Conservation (phyloP, 23 tunicate species). For the Ascidia mentula region DNA sequence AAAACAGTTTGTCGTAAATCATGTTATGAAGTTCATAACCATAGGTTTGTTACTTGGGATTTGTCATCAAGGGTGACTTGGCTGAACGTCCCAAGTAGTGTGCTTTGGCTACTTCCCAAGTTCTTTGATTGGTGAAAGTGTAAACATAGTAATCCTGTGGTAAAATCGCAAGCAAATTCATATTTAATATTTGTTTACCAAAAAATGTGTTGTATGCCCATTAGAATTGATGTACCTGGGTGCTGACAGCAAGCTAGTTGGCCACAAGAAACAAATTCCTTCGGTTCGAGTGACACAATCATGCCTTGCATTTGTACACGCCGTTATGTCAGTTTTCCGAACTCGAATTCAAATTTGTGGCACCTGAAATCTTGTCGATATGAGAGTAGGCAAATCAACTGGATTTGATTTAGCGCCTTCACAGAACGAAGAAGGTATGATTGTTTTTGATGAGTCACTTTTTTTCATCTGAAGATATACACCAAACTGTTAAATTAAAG, state of each 20-base stretch:
- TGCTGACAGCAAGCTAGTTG: conserved; percentile 64
- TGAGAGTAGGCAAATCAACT: too few relatives aligned
- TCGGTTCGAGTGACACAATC: conserved; percentile 87
- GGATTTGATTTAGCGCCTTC: too few relatives aligned
- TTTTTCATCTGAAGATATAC: too few relatives aligned
- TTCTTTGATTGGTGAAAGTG: conserved; percentile 59
- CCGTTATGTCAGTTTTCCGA: too few relatives aligned
- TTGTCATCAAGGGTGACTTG: conserved; percentile 83
- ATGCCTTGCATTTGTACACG: conserved; percentile 49
- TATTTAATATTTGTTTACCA: background rate
- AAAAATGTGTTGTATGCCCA: background rate
- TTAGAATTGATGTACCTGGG: conserved; percentile 50
- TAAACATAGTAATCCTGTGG: conserved; percentile 60
- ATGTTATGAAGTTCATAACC: background rate
- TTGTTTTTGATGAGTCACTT: too few relatives aligned
- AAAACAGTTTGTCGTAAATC: background rate
- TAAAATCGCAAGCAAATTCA: background rate
- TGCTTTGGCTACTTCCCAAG: conserved; percentile 25
- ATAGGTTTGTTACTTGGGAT: conserved; percentile 43
- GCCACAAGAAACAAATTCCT: conserved; percentile 79
- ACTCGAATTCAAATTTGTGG: too few relatives aligned
- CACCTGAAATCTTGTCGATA: too few relatives aligned
- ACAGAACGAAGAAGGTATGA: too few relatives aligned
- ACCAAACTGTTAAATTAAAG: too few relatives aligned
- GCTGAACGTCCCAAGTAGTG: conserved; percentile 82